Base-by-base conservation (phyloP, 2,888 invertebrate species). In the Lysandra bellargus region DNA sequence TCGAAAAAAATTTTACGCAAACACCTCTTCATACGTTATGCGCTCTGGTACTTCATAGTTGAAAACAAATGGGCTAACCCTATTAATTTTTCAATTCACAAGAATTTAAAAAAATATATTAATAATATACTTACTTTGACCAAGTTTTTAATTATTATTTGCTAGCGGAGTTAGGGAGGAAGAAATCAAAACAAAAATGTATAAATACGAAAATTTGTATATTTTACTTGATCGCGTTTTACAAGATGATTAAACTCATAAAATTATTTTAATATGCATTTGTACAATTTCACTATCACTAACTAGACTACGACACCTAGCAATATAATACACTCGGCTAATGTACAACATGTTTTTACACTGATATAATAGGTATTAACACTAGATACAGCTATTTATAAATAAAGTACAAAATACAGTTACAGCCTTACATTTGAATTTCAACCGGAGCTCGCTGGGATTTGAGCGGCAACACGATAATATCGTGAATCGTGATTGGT, bases 231-330 rank as follows among this genome's bases (percentile, higher is more conserved):
- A 92, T 93, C 91, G 93, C 92, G 92, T 94, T 94, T 94, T 94
- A 94, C 91, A 94, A 90, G 92, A 91, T 90, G 92, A 93, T 92
- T 93, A 92, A 93, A 90, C 93, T 91, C 83, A 84, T 84, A 91
- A 93, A 92, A 90, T 92, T 92, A 92, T 89, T 90, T 87, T 87
- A 87, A 92, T 91, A 93, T 92, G 93, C 92, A 89, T 93, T 93
- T 94, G 94, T 94, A 94, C 94, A 94, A 92, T 94, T 94, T 92
- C 88, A 90, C 94, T 94, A 94, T 90, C 88, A 91, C 93, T 94
- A 94, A 87, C 93, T 94, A 94, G 88, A 81, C 92, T 92, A 92
- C 89, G 86, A 92, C 90, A 86, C 87, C 90, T 92, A 92, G 85
- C 84, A 88, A 89, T 93, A 94, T 93, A 91, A 90, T 92, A 93